Conservation (phyloP, 2,888 invertebrate genomes). For the Ochropleura leucogaster region DNA sequence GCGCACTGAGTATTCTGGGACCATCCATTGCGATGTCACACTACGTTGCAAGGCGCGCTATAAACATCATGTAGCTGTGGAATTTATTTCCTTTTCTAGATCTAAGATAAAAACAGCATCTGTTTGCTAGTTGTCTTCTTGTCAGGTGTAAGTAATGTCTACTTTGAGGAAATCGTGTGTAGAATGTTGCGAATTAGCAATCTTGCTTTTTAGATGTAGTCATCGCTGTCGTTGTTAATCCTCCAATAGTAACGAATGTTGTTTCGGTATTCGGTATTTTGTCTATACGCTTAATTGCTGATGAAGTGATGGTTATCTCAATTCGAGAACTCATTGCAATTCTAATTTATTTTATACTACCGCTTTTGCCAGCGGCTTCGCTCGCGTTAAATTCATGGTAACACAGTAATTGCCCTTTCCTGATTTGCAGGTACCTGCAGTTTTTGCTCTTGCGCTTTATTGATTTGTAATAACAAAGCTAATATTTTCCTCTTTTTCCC, state of each 20-base stretch:
- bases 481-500: no score
- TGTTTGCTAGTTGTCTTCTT: constrained; percentile 27
- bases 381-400: no score
- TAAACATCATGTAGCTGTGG: constrained; percentile 39
- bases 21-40: constrained; percentile 21
- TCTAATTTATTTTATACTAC: not conserved
- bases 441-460: no score
- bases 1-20: constrained; percentile 34
- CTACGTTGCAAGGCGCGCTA: constrained; percentile 20
- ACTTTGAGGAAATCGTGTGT: constrained; percentile 20
- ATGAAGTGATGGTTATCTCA: not conserved
- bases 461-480: no score
- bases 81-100: constrained; percentile 59
- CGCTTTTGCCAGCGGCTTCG: no score
- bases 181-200: constrained; percentile 29
- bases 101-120: constrained; percentile 50
- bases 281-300: not conserved
- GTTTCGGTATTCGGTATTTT: constrained; percentile 8
- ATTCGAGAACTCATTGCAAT: not conserved
- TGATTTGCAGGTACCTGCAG: no score
- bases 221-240: not conserved
- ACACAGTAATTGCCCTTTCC: no score
- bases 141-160: constrained; percentile 35
- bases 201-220: constrained; percentile 13
- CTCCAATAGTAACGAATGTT: not conserved